phyloP scores from a whole-genome alignment of 2,888 invertebrate species.

The Rotaria socialis region DNA sequence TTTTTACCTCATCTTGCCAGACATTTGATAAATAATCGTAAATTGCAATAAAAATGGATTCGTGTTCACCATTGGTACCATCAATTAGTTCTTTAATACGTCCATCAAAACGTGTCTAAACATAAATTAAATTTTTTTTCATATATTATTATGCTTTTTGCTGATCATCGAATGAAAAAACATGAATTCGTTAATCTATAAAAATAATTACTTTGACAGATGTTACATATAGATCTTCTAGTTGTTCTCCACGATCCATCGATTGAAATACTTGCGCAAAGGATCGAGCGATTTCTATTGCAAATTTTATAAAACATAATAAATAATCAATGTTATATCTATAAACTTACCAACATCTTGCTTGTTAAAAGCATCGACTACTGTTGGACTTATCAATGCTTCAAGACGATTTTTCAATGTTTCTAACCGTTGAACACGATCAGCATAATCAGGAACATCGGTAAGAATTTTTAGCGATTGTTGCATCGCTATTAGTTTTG shows the following conservation, averaged over 20 bases:
- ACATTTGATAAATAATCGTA: conserved; percentile 41
- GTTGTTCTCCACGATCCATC: conserved; percentile 5
- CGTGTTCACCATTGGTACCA: background rate
- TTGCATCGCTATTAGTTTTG: conserved; percentile 67
- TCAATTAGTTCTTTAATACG: background rate
- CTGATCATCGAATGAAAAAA: background rate
- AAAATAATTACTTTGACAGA: background rate
- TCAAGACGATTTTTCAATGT: conserved; percentile 84
- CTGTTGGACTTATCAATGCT: conserved; percentile 77
- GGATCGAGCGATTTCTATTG: conserved; percentile 15
- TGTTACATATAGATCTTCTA: conserved; percentile 1
- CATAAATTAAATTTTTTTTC: background rate
- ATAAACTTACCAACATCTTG: conserved; percentile 66
- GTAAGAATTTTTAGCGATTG: conserved; percentile 69
- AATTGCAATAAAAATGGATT: background rate
- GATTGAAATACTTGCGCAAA: conserved; percentile 28
- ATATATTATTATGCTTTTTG: no score
- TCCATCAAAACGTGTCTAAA: background rate
- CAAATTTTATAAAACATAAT: no score
- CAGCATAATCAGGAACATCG: conserved; percentile 62
- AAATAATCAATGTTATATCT: no score
- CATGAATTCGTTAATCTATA: no score
- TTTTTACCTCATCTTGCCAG: conserved; percentile 38
- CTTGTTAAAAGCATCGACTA: conserved; percentile 78
- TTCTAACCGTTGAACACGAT: conserved; percentile 70